A percentile compares a stretch with the other conserved stretches of the same genome.
Evolutionary conservation across 1,140 invertebrate genomes (phyloP).

Genomic region (Ptiloglossa arizonensis): DNA sequence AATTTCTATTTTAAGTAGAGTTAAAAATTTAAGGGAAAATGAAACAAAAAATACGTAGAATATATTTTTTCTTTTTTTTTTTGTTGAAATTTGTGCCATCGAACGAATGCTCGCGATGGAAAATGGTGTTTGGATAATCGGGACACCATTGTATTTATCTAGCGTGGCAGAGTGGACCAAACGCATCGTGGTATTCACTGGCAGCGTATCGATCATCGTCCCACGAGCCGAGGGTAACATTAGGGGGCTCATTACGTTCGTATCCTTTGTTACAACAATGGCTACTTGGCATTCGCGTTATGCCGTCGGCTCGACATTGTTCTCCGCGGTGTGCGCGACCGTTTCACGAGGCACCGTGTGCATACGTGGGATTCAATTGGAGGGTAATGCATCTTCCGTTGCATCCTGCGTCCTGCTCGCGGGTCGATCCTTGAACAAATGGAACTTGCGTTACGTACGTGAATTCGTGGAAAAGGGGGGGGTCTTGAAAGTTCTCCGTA

Average conservation of each 20-base stretch:
- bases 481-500: background rate
- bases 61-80: too few species aligned
- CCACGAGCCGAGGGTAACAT: conserved; percentile 43
- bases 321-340: conserved; percentile 35
- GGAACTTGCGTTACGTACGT: background rate
- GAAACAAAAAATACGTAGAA: too few species aligned
- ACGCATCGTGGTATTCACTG: background rate
- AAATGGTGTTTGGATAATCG: too few species aligned
- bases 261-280: conserved; percentile 59
- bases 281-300: conserved; percentile 61
- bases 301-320: conserved; percentile 55
- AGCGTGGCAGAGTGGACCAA: background rate
- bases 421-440: conserved; percentile 18
- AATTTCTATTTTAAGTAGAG: too few species aligned
- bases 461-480: background rate
- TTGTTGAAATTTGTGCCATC: too few species aligned
- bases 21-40: too few species aligned
- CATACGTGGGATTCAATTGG: conserved; percentile 59
- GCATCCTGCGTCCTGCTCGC: conserved; percentile 30
- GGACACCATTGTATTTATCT: too few species aligned
- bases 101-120: too few species aligned
- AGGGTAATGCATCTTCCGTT: conserved; percentile 56
- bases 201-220: conserved; percentile 56
- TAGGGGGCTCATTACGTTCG: conserved; percentile 56
- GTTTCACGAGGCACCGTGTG: conserved; percentile 41